Evolutionary conservation across 2,888 invertebrate species (phyloP).

Genomic region (Blastobasis lacticolella): DNA sequence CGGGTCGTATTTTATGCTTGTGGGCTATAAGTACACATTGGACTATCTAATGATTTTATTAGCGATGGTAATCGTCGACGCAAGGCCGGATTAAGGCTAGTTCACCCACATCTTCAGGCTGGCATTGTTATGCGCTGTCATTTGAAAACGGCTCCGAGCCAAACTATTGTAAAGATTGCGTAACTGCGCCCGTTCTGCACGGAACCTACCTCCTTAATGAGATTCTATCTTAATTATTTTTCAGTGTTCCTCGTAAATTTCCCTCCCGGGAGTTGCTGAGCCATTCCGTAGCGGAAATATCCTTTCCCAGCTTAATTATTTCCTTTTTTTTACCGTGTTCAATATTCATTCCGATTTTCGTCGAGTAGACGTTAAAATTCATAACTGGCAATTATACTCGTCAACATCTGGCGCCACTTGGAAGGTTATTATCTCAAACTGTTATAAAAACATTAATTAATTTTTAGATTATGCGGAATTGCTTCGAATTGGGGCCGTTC

Average conservation of each 20-base stretch:
- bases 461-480: constrained; percentile 26
- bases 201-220: constrained; percentile 35
- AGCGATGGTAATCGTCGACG: too few relatives aligned
- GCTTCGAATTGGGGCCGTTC: constrained; percentile 7
- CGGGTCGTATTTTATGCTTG: not conserved
- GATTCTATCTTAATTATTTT: constrained; percentile 58
- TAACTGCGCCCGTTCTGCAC: constrained; percentile 17
- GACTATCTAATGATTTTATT: too few relatives aligned
- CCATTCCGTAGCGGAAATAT: constrained; percentile 50
- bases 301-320: constrained; percentile 55
- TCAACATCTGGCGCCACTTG: constrained; percentile 60
- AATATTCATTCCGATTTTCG: constrained; percentile 63
- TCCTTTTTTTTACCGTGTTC: constrained; percentile 51
- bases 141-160: constrained; percentile 4
- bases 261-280: constrained; percentile 37
- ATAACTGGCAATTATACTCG: constrained; percentile 61
- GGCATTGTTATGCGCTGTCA: not conserved
- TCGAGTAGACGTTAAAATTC: constrained; percentile 62
- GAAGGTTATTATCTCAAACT: constrained; percentile 52
- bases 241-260: constrained; percentile 50
- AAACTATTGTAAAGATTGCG: constrained; percentile 6
- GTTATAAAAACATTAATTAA: constrained; percentile 53
- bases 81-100: too few relatives aligned
- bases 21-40: too few relatives aligned
- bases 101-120: too few relatives aligned